phyloP scores from a whole-genome alignment of 1,140 invertebrate genomes.

The Hyphantria cunea region DNA sequence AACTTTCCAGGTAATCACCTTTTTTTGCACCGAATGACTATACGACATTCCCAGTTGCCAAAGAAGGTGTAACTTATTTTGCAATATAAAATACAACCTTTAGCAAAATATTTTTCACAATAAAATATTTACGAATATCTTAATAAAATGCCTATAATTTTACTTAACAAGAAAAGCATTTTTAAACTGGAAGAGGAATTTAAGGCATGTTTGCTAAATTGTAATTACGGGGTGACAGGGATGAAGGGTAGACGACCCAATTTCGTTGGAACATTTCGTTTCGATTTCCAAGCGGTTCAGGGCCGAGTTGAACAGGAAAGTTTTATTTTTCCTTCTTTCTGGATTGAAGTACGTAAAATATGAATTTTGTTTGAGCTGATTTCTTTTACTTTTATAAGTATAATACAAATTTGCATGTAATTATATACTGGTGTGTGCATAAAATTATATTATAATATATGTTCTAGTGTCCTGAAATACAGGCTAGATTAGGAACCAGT shows the following conservation, averaged over 20 bases:
- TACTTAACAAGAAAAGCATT: neutral
- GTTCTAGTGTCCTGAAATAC: too few relatives aligned
- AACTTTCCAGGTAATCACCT: too few relatives aligned
- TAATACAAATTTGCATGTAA: too few relatives aligned
- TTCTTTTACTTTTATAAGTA: too few relatives aligned
- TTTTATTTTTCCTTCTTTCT: neutral
- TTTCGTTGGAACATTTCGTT: slow-evolving; percentile 6
- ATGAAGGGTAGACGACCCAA: slow-evolving; percentile 1
- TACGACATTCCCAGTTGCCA: too few relatives aligned
- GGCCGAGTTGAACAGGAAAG: neutral
- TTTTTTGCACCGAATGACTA: too few relatives aligned
- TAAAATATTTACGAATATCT: neutral
- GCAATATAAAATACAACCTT: neutral
- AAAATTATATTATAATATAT: too few relatives aligned
- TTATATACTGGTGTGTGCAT: too few relatives aligned
- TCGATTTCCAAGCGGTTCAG: neutral
- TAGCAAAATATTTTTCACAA: neutral
- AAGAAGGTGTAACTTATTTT: too few relatives aligned
- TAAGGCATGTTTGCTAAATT: slow-evolving; percentile 17
- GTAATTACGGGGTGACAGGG: slow-evolving; percentile 10
- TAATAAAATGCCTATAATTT: slow-evolving; percentile 21
- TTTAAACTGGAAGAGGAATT: slow-evolving; percentile 16
- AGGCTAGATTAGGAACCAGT: too few relatives aligned
- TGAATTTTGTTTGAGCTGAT: too few relatives aligned
- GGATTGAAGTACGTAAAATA: neutral